Evolutionary conservation across 2,113 vertebrate species (phyloP), one percentile per base, ranked within the genome.

Genomic region (Hypomesus transpacificus): DNA sequence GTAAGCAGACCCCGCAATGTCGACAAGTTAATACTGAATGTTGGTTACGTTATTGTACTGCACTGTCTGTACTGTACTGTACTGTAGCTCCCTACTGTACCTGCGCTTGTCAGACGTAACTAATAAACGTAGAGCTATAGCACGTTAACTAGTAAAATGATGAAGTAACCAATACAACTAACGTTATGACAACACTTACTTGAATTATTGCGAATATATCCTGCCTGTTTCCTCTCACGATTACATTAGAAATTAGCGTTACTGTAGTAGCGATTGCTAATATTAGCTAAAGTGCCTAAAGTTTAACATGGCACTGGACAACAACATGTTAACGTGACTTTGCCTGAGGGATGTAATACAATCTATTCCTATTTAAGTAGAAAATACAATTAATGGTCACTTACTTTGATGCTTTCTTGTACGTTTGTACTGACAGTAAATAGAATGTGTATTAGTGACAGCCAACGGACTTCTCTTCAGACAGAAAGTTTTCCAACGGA

Each of bases 1-100:
- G 59, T 61, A 61, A 61, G 59, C 59, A 61, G 26, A 61, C 59
- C 59, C 20, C 22, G 11, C 11, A 61, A 16, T 17, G 59, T 61
- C 59, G 5, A 61, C 22, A 61, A 61, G 3, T 61, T 24, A 61
- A 24, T 22, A 61, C 59, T 61, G 20, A 61, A 61, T 26, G 51
- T 53, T 53, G 51, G 51, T 53, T 53, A 53, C 51, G n/a, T n/a
- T n/a, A n/a, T n/a, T 17, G 9, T 11, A 14, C 51, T 14, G 11
- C 51, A 17, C 51, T 53, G 51, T 11, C 17, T 17, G 17, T 11
- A 53, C 51, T 53, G 51, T n/a, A n/a, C n/a, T n/a, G n/a, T 53
- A 14, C n/a, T n/a, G 51, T 17, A 14, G 51, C 51, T 53, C 2
- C 51, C 9, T 53, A 53, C 11, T 11, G 51, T 53, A 53, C 51